Evolutionary conservation across 2,113 vertebrate species (phyloP).

Genomic region (Pangasianodon hypophthalmus): DNA sequence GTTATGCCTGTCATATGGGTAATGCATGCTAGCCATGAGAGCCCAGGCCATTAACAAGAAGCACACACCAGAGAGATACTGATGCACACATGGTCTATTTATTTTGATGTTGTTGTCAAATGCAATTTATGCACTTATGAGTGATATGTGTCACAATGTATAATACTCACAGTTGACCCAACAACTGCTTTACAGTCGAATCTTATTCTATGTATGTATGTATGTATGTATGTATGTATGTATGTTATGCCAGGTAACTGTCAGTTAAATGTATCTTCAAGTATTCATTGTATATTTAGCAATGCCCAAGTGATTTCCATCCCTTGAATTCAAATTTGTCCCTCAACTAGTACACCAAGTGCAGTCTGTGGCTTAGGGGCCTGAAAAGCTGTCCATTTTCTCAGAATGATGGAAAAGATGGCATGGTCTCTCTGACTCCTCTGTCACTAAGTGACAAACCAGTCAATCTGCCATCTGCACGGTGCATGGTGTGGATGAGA

Average conservation of each 20-base stretch:
- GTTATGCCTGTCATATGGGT: background rate
- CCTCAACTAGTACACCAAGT: background rate
- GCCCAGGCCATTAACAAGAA: constrained; percentile 6
- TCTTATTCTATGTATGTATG: too few relatives aligned
- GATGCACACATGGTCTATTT: background rate
- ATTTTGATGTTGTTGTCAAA: background rate
- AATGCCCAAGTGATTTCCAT: background rate
- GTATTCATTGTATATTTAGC: background rate
- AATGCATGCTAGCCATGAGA: background rate
- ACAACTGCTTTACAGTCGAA: background rate
- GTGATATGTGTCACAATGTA: background rate
- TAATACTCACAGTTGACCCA: background rate
- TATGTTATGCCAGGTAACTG: background rate
- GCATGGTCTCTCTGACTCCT: constrained; percentile 9
- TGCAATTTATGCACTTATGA: background rate
- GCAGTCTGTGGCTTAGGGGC: background rate
- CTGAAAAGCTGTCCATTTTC: constrained; percentile 1
- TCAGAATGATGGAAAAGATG: constrained; percentile 5
- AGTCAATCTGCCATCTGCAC: constrained; percentile 40
- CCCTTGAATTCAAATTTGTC: constrained; percentile 11
- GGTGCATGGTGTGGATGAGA: constrained; percentile 27
- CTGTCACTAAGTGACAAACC: constrained; percentile 26
- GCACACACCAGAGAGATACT: background rate
- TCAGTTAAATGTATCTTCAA: constrained; percentile 13
- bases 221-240: background rate